Percentiles rank a stretch among this genome's conserved stretches.
Conservation (phyloP, 2,797 vertebrate species). For the Anniella stebbinsi region DNA sequence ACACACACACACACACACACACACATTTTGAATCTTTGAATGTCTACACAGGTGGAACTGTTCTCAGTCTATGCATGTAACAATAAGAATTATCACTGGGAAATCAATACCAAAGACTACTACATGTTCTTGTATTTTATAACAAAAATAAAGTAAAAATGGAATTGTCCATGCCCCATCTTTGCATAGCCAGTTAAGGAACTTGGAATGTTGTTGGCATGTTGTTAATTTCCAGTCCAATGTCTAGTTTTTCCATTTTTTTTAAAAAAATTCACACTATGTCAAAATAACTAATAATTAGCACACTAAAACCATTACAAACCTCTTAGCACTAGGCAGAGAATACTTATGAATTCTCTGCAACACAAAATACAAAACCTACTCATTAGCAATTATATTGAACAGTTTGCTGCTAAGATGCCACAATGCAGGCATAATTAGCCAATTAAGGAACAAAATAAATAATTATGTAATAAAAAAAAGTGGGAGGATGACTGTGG, state of each 20-base stretch:
- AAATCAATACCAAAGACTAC: not conserved
- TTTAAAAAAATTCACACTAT: slow-evolving; percentile 33
- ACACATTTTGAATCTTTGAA: not conserved
- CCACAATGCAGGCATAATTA: slow-evolving; percentile 31
- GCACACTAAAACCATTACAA: slow-evolving; percentile 1
- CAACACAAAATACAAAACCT: slow-evolving; percentile 28
- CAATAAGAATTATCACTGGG: not conserved
- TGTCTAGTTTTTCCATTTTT: slow-evolving; percentile 1
- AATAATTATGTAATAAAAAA: slow-evolving; percentile 35
- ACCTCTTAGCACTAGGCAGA: slow-evolving; percentile 10
- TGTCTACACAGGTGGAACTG: no score
- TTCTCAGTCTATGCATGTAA: not conserved
- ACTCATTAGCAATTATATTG: slow-evolving; percentile 49
- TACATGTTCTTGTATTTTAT: not conserved
- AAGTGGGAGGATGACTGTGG: slow-evolving; percentile 22
- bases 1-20: not conserved
- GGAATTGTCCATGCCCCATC: not conserved
- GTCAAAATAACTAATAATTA: slow-evolving; percentile 46
- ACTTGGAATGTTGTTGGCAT: not conserved
- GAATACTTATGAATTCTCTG: slow-evolving; percentile 25
- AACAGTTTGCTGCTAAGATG: slow-evolving; percentile 43
- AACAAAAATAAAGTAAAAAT: not conserved
- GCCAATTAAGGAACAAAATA: slow-evolving; percentile 41
- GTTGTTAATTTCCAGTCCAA: slow-evolving; percentile 24
- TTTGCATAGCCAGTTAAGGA: not conserved